Conservation (phyloP, 2,888 invertebrate species). For the Chesias legatella region DNA sequence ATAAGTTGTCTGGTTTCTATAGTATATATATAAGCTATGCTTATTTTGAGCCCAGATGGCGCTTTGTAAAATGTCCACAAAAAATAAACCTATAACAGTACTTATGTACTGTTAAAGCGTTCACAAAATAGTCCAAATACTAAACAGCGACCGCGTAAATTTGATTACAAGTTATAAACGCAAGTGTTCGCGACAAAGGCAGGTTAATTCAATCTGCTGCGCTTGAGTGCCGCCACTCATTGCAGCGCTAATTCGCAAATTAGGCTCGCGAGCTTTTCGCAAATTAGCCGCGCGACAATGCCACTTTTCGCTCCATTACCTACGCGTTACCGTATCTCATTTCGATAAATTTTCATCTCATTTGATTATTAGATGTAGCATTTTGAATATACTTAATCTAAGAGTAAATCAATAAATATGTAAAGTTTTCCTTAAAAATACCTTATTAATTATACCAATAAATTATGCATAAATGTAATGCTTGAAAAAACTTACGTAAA, state of each 20-base stretch:
- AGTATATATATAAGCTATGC: no score
- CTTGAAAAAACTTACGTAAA: no score
- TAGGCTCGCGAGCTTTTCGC: constrained; percentile 38
- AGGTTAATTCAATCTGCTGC: constrained; percentile 68
- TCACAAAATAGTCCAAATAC: constrained; percentile 5
- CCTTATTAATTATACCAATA: no score
- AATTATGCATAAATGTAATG: no score
- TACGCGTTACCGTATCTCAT: constrained; percentile 7
- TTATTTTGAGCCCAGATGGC: no score
- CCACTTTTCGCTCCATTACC: constrained; percentile 39
- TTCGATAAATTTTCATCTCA: constrained; percentile 11
- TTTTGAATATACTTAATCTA: no score
- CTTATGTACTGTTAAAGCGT: no score
- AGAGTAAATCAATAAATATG: no score
- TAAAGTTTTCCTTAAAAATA: no score
- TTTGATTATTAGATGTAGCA: constrained; percentile 12
- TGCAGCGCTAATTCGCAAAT: constrained; percentile 70
- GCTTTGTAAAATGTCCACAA: no score
- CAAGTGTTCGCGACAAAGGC: constrained; percentile 51
- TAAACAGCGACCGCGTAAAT: constrained; percentile 12
- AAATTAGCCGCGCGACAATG: constrained; percentile 46
- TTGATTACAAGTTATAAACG: constrained; percentile 19
- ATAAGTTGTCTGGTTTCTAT: no score
- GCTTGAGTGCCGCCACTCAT: constrained; percentile 65
- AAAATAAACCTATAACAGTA: no score